These are phyloP conservation scores for Uria aalge DNA, from an alignment of 2,113 vertebrate genomes.

Conservation along the genomic window DNA sequence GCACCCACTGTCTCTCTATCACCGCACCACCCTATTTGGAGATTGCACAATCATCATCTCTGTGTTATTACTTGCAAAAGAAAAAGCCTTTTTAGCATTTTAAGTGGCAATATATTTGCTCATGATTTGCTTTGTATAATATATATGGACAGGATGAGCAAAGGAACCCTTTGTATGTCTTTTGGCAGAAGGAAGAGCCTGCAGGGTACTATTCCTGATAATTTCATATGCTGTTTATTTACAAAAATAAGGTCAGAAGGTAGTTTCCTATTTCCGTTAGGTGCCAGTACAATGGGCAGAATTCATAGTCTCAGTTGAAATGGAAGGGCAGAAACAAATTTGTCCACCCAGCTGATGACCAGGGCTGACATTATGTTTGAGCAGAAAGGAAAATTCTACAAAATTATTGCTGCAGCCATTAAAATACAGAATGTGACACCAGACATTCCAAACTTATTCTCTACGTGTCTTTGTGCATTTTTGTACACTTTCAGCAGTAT, in stretches of 20 bases:
- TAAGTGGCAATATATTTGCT: background rate
- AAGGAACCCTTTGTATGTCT: background rate
- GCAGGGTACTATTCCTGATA: background rate
- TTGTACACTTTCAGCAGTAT: background rate
- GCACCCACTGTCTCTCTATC: background rate
- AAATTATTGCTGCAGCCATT: background rate
- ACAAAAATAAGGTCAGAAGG: background rate
- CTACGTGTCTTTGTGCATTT: background rate
- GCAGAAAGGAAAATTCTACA: background rate
- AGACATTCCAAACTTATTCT: background rate
- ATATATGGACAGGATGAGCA: background rate
- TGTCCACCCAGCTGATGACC: background rate
- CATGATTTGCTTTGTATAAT: background rate
- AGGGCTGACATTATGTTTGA: background rate
- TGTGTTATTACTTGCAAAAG: background rate
- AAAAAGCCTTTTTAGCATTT: background rate
- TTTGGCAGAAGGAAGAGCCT: background rate
- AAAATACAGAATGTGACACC: background rate
- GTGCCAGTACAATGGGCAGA: background rate
- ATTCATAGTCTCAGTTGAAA: background rate
- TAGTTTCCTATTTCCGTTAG: background rate
- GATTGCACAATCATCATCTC: background rate
- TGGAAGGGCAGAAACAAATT: background rate
- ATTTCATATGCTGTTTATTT: background rate
- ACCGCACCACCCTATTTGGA: slow-evolving; percentile 49